A percentile compares a stretch with the other conserved stretches of the same genome.
Evolutionary conservation across 2,888 invertebrate genomes (phyloP).

Genomic region (Lacanobia wlatinum): DNA sequence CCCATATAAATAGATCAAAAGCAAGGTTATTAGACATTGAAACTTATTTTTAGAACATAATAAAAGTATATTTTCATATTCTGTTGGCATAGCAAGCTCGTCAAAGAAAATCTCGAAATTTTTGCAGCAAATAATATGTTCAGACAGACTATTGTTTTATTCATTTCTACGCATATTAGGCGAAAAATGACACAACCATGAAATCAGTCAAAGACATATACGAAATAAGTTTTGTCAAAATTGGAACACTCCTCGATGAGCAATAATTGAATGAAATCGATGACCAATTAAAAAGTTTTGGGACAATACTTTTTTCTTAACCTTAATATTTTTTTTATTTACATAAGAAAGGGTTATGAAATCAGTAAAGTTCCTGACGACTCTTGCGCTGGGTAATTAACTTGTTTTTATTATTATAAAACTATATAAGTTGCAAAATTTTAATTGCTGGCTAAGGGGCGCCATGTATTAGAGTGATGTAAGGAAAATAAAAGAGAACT

Average conservation of each 20-base stretch:
- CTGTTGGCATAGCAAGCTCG: not conserved
- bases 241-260: not conserved
- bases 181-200: not conserved
- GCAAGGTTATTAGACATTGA: not conserved
- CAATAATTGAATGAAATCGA: not conserved
- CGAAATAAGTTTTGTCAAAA: not conserved
- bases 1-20: constrained; percentile 13
- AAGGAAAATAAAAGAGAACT: too few relatives aligned
- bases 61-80: not conserved
- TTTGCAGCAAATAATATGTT: not conserved
- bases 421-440: too few relatives aligned
- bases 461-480: too few relatives aligned
- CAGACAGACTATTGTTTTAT: constrained; percentile 15
- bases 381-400: too few relatives aligned
- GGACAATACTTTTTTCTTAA: not conserved
- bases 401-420: too few relatives aligned
- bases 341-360: too few relatives aligned
- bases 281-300: not conserved
- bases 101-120: not conserved
- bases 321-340: too few relatives aligned
- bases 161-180: constrained; percentile 2
- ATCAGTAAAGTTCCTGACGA: too few relatives aligned
- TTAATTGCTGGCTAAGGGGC: too few relatives aligned
- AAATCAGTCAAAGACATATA: not conserved
- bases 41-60: constrained; percentile 4